Evolutionary conservation across 2,797 vertebrate species (phyloP).

Genomic region (Lophius americanus): DNA sequence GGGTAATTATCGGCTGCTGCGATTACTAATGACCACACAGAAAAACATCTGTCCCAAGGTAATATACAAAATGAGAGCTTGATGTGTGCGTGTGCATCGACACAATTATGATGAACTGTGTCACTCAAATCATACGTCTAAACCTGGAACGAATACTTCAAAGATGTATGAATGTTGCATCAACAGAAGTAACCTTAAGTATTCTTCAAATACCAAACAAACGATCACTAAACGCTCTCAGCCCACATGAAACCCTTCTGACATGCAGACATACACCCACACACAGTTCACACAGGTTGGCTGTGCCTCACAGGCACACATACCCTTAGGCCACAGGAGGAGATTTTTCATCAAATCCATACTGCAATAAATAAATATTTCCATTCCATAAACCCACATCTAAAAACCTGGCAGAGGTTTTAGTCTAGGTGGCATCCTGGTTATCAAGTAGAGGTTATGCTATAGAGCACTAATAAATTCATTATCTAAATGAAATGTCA

Average conservation of each 20-base stretch:
- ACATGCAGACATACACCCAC: slow-evolving; percentile 39
- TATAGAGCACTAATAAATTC: slow-evolving; percentile 75
- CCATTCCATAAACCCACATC: slow-evolving; percentile 32
- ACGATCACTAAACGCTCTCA: slow-evolving; percentile 30
- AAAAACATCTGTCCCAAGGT: slow-evolving; percentile 78
- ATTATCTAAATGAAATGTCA: slow-evolving; percentile 80
- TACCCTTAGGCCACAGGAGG: slow-evolving; percentile 6
- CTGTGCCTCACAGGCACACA: slow-evolving; percentile 10
- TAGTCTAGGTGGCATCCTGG: slow-evolving; percentile 50
- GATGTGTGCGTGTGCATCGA: slow-evolving; percentile 12
- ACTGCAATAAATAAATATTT: slow-evolving; percentile 32
- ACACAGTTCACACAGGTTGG: slow-evolving; percentile 19
- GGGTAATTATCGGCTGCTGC: slow-evolving; percentile 76
- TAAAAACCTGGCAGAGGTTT: slow-evolving; percentile 12
- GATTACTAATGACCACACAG: slow-evolving; percentile 79
- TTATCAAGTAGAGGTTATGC: slow-evolving; percentile 75
- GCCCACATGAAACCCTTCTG: slow-evolving; percentile 19
- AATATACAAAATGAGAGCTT: slow-evolving; percentile 65
- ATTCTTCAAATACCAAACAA: slow-evolving; percentile 13
- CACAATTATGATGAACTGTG: slow-evolving; percentile 4
- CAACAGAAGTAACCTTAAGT: slow-evolving; percentile 6
- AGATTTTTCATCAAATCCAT: slow-evolving; percentile 32
- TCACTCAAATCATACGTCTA: slow-evolving; percentile 16
- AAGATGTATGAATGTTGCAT: slow-evolving; percentile 16
- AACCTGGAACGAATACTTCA: slow-evolving; percentile 17